These are phyloP conservation scores for Synanthedon myopaeformis DNA, from an alignment of 2,888 invertebrate genomes.

Conservation along the genomic window DNA sequence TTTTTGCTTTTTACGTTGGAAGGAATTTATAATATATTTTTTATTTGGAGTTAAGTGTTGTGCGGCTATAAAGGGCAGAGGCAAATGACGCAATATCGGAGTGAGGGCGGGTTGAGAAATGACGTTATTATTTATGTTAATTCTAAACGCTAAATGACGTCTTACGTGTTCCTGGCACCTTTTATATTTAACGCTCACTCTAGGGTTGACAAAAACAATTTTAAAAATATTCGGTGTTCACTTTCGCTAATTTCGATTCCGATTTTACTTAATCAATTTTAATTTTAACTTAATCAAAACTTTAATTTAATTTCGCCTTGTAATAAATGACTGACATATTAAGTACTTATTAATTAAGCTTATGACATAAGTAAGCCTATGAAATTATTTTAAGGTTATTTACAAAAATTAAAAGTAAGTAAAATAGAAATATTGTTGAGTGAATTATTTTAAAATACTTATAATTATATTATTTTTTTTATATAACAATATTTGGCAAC, in stretches of 20 bases:
- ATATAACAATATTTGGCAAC: constrained; percentile 3
- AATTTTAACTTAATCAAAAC: no score
- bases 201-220: constrained; percentile 19
- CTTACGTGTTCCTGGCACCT: constrained; percentile 55
- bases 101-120: constrained; percentile 35
- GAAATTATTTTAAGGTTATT: no score
- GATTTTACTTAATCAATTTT: no score
- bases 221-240: not conserved
- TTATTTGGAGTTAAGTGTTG: constrained; percentile 59
- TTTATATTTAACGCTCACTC: constrained; percentile 16
- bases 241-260: no score
- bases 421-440: no score
- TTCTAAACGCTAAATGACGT: constrained; percentile 61
- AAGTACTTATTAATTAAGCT: no score
- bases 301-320: no score
- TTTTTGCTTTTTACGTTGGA: constrained; percentile 19
- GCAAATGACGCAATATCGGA: constrained; percentile 56
- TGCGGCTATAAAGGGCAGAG: constrained; percentile 48
- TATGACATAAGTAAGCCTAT: no score
- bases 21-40: constrained; percentile 57
- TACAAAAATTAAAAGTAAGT: no score
- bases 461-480: no score
- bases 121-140: constrained; percentile 71
- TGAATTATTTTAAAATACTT: no score
- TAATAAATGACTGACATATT: no score